Conservation (phyloP, 2,113 vertebrate species). For the Leuciscus idus region DNA sequence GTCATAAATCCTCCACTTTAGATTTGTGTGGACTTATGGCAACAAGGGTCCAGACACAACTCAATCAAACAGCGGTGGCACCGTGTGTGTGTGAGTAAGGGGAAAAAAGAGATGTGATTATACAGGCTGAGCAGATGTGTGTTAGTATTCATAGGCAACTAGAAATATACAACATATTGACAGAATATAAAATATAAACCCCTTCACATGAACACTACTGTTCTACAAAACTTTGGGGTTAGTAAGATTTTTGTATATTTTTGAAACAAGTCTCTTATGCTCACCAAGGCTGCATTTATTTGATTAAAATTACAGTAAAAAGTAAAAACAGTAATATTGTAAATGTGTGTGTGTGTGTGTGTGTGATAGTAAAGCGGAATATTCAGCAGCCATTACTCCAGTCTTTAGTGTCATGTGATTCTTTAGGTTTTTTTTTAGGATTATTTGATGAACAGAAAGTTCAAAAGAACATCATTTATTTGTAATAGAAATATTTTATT, state of each 20-base stretch:
- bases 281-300: neutral
- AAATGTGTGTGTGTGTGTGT: neutral
- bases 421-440: too few relatives aligned
- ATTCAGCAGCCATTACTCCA: too few relatives aligned
- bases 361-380: too few relatives aligned
- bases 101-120: neutral
- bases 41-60: neutral
- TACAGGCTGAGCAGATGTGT: neutral
- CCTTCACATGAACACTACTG: neutral
- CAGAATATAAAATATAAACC: neutral
- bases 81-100: neutral
- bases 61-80: conserved; percentile 2
- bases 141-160: neutral
- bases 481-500: too few relatives aligned
- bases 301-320: neutral
- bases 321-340: neutral
- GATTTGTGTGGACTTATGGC: conserved; percentile 36
- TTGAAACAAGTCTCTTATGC: neutral
- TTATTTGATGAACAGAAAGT: too few relatives aligned
- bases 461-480: too few relatives aligned
- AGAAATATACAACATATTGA: neutral
- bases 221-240: neutral
- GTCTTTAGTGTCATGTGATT: too few relatives aligned
- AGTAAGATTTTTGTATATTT: neutral
- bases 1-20: neutral